Conservation (phyloP, 1,140 invertebrate species). For the Diorhabda carinulata region DNA sequence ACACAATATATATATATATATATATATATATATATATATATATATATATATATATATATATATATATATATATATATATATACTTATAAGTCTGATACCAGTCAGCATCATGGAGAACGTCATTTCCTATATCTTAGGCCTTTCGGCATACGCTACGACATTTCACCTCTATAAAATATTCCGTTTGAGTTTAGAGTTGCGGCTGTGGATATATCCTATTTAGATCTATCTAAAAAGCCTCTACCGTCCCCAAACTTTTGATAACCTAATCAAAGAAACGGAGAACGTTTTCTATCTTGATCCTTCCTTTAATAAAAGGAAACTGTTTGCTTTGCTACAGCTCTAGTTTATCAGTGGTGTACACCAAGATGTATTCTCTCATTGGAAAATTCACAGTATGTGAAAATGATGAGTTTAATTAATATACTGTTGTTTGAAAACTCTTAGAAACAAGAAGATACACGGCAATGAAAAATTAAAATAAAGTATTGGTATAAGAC, state of each 20-base stretch:
- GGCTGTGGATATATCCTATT: slow-evolving; percentile 2
- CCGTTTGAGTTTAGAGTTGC: background rate
- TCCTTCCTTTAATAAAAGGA: slow-evolving; percentile 2
- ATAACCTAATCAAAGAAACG: slow-evolving; percentile 2
- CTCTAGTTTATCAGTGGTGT: too few species aligned
- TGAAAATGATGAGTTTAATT: too few species aligned
- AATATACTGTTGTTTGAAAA: too few species aligned
- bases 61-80: background rate
- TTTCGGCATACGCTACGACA: background rate
- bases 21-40: background rate
- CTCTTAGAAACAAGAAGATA: too few species aligned
- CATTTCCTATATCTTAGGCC: background rate
- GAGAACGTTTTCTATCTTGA: background rate
- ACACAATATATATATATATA: background rate
- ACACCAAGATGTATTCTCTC: too few species aligned
- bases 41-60: slow-evolving; percentile 3
- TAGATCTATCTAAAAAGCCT: slow-evolving; percentile 1
- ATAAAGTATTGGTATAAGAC: too few species aligned
- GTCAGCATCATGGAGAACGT: background rate
- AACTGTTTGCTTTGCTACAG: background rate
- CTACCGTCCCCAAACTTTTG: background rate
- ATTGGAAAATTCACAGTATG: too few species aligned
- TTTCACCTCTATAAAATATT: slow-evolving; percentile 3
- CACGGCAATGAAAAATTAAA: too few species aligned
- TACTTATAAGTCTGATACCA: background rate